A percentile compares a stretch with the other conserved stretches of the same genome.
phyloP scores from a whole-genome alignment of 1,140 invertebrate species.

The Lordiphosa mommai region DNA sequence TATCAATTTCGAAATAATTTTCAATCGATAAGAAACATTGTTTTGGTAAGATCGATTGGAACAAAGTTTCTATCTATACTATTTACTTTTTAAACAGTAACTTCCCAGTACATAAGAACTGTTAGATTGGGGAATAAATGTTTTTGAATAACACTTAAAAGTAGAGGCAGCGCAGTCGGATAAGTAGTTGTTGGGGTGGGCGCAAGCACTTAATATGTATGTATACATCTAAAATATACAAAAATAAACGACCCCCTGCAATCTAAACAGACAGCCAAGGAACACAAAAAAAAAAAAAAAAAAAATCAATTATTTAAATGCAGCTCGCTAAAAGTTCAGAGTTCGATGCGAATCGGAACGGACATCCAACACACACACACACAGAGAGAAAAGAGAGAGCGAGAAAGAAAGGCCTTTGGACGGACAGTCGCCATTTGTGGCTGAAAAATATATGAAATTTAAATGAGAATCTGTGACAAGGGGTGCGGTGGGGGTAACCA shows the following conservation, averaged over 20 bases:
- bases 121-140: too few relatives aligned
- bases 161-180: too few relatives aligned
- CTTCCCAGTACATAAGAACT: too few relatives aligned
- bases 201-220: too few relatives aligned
- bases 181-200: too few relatives aligned
- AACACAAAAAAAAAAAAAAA: conserved; percentile 27
- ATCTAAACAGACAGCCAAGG: neutral
- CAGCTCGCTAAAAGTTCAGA: conserved; percentile 34
- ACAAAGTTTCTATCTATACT: too few relatives aligned
- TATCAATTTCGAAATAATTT: too few relatives aligned
- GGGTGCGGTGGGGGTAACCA: neutral
- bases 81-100: too few relatives aligned
- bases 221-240: neutral
- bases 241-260: neutral
- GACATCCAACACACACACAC: neutral
- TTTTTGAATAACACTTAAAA: too few relatives aligned
- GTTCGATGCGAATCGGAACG: conserved; percentile 21
- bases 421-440: conserved; percentile 13
- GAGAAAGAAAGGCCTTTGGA: neutral
- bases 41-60: too few relatives aligned
- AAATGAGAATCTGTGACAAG: conserved; percentile 4
- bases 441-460: conserved; percentile 32
- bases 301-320: conserved; percentile 68
- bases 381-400: neutral
- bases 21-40: too few relatives aligned